Conservation (phyloP, 2,888 invertebrate species). For the Scaptomyza caliginosa region DNA sequence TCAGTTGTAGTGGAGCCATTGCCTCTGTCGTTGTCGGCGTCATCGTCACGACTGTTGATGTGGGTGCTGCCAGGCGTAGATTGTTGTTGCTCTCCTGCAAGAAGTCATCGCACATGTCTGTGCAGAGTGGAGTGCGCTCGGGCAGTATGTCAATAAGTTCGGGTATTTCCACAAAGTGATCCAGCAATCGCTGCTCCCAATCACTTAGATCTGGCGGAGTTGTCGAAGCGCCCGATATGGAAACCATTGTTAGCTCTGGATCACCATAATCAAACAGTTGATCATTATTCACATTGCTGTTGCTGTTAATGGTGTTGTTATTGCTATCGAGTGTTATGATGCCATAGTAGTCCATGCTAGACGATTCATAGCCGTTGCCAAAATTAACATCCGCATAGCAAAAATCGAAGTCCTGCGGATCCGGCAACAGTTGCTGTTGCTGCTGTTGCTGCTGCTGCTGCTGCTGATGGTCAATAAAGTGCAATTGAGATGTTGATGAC, state of each 20-base stretch:
- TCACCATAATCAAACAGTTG: slow-evolving; percentile 38
- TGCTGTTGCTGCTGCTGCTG: background rate
- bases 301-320: slow-evolving; percentile 31
- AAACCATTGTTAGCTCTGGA: slow-evolving; percentile 21
- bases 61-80: slow-evolving; percentile 56
- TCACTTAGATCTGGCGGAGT: slow-evolving; percentile 74
- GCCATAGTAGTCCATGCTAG: slow-evolving; percentile 62
- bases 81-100: slow-evolving; percentile 84
- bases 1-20: slow-evolving; percentile 73
- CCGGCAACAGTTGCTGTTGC: slow-evolving; percentile 9
- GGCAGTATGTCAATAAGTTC: slow-evolving; percentile 83
- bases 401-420: slow-evolving; percentile 27
- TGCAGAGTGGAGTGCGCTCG: slow-evolving; percentile 86
- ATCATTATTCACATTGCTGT: slow-evolving; percentile 21
- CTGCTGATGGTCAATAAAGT: background rate
- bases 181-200: slow-evolving; percentile 82
- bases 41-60: slow-evolving; percentile 57
- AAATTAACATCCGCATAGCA: slow-evolving; percentile 57
- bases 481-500: slow-evolving; percentile 11
- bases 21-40: background rate
- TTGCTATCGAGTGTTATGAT: slow-evolving; percentile 63
- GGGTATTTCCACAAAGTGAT: slow-evolving; percentile 82
- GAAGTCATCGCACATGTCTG: slow-evolving; percentile 85
- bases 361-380: slow-evolving; percentile 35
- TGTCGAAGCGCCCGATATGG: slow-evolving; percentile 9